phyloP scores from a whole-genome alignment of 2,113 vertebrate genomes.

The Callionymus lyra region DNA sequence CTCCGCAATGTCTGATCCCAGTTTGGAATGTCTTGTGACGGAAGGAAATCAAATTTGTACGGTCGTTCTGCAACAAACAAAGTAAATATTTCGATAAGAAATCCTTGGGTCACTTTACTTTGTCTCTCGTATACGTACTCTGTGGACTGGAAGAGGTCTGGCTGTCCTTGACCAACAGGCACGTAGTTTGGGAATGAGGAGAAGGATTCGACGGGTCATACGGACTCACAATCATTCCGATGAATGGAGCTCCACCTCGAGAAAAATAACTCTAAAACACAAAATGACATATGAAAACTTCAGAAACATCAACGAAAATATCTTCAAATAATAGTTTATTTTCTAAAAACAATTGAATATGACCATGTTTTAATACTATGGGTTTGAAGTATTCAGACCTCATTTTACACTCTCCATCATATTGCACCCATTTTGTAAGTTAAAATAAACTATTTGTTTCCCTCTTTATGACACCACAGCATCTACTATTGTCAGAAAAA shows the following conservation, averaged over 20 bases:
- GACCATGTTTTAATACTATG: too few species aligned
- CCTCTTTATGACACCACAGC: too few species aligned
- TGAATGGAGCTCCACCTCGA: slow-evolving; percentile 90
- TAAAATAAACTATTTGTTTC: too few species aligned
- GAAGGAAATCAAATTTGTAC: slow-evolving; percentile 86
- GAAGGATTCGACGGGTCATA: slow-evolving; percentile 87
- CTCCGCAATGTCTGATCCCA: slow-evolving; percentile 86
- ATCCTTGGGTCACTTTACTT: background rate
- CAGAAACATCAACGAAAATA: too few species aligned
- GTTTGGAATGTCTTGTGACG: slow-evolving; percentile 76
- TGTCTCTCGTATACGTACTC: slow-evolving; percentile 65
- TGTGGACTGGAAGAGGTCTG: slow-evolving; percentile 71
- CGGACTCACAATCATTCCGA: slow-evolving; percentile 96
- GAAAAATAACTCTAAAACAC: slow-evolving; percentile 88
- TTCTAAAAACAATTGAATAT: too few species aligned
- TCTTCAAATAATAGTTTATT: too few species aligned
- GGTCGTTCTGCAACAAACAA: slow-evolving; percentile 72
- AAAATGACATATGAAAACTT: background rate
- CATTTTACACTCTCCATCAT: too few species aligned
- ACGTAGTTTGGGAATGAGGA: slow-evolving; percentile 89
- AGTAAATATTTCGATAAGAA: background rate
- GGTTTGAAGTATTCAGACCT: too few species aligned
- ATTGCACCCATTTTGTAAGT: too few species aligned
- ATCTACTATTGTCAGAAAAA: too few species aligned
- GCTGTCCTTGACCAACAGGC: slow-evolving; percentile 85